Evolutionary conservation across 2,113 vertebrate species (phyloP).

Genomic region (Ciconia stormi): DNA sequence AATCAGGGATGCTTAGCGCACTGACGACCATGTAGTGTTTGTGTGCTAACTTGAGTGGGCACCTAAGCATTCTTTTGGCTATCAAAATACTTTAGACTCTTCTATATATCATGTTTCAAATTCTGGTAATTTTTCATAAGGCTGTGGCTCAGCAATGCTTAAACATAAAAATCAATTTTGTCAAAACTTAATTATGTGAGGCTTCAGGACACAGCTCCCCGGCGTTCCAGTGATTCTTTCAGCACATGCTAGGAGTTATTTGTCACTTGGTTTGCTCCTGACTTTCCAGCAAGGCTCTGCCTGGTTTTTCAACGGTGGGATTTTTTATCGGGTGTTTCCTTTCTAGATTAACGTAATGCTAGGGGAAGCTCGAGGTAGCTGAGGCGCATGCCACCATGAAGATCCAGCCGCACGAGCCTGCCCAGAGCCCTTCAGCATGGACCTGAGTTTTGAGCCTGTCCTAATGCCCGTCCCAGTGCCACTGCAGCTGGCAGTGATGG

Average conservation of each 20-base stretch:
- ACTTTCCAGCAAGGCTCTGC: neutral
- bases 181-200: neutral
- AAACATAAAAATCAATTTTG: neutral
- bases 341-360: neutral
- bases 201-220: neutral
- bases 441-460: neutral
- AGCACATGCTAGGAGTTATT: neutral
- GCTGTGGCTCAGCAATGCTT: neutral
- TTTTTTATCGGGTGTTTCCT: neutral
- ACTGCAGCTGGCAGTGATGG: neutral
- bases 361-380: neutral
- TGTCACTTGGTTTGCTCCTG: neutral
- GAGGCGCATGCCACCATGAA: fast-evolving
- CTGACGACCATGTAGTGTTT: neutral
- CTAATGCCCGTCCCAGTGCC: neutral
- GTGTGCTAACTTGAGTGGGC: neutral
- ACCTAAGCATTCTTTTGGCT: neutral
- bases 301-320: neutral
- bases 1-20: neutral
- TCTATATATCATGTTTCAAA: neutral
- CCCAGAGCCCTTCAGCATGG: neutral
- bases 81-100: neutral
- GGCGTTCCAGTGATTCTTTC: neutral
- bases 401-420: neutral
- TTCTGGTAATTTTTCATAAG: neutral